Conservation (phyloP, 2,888 invertebrate species). For the Eumerus sabulonum region DNA sequence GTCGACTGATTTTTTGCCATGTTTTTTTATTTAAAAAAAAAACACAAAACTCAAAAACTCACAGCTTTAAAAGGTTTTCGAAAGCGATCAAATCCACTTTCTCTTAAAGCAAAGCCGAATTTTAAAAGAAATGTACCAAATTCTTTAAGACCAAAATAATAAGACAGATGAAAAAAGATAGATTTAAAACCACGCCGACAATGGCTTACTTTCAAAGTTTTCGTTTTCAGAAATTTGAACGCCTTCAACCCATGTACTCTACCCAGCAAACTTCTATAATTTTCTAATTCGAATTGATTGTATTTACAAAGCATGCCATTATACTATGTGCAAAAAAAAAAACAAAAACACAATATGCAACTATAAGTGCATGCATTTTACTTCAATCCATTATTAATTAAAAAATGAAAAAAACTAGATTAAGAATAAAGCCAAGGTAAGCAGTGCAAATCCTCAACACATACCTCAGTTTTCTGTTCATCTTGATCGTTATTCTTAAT, state of each 20-base stretch:
- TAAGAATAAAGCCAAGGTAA: constrained; percentile 47
- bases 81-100: constrained; percentile 67
- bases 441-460: constrained; percentile 37
- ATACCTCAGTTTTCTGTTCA: constrained; percentile 46
- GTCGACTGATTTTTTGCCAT: constrained; percentile 78
- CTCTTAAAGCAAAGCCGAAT: constrained; percentile 8
- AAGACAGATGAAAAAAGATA: no score
- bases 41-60: constrained; percentile 54
- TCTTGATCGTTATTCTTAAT: constrained; percentile 17
- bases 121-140: constrained; percentile 59
- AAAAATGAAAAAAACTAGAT: constrained; percentile 6
- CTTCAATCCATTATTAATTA: constrained; percentile 26
- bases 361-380: no score
- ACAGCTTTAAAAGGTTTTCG: constrained; percentile 53
- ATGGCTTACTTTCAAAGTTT: constrained; percentile 77
- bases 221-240: constrained; percentile 54
- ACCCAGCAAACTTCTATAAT: constrained; percentile 5
- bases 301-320: constrained; percentile 40
- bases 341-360: no score
- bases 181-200: constrained; percentile 74
- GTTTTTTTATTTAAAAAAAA: constrained; percentile 31
- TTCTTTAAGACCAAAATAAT: no score
- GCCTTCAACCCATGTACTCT: constrained; percentile 50
- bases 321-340: constrained; percentile 12
- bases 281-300: constrained; percentile 4